Percentiles rank a stretch among this genome's conserved stretches.
Conservation (phyloP, 2,888 invertebrate genomes). For the Mystacides longicornis region DNA sequence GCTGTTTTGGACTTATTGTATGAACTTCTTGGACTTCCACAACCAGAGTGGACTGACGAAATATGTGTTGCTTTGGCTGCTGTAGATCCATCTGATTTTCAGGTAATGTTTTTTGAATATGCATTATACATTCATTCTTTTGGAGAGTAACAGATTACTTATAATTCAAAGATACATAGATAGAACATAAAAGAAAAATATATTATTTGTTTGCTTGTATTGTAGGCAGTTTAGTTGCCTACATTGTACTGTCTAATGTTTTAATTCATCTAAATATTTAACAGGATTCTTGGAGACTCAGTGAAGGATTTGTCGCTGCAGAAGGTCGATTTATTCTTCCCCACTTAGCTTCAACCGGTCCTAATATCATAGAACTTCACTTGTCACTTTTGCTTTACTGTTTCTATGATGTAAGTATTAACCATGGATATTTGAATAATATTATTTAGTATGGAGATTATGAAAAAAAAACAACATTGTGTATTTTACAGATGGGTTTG, state of each 20-base stretch:
- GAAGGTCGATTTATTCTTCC: slow-evolving; percentile 84
- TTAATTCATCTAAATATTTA: slow-evolving; percentile 3
- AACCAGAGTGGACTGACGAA: slow-evolving; percentile 91
- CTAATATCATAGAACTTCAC: slow-evolving; percentile 88
- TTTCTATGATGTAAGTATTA: slow-evolving; percentile 60
- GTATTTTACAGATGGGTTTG: slow-evolving; percentile 55
- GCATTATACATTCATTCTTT: too few relatives aligned
- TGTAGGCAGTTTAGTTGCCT: too few relatives aligned
- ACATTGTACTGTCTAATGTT: too few relatives aligned
- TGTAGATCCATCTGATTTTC: slow-evolving; percentile 78
- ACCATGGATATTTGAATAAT: not conserved
- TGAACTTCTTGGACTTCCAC: slow-evolving; percentile 78
- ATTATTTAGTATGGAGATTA: not conserved
- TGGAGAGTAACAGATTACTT: too few relatives aligned
- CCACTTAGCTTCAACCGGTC: slow-evolving; percentile 74
- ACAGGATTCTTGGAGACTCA: slow-evolving; percentile 77
- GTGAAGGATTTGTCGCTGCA: slow-evolving; percentile 91
- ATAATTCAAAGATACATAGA: too few relatives aligned
- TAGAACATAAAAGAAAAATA: too few relatives aligned
- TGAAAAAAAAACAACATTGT: not conserved
- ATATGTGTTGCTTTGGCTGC: slow-evolving; percentile 81
- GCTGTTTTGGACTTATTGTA: slow-evolving; percentile 87
- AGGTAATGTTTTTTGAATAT: too few relatives aligned
- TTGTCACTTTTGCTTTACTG: slow-evolving; percentile 80
- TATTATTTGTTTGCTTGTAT: too few relatives aligned